Evolutionary conservation across 2,888 invertebrate genomes (phyloP), one percentile per base, ranked within the genome.

Genomic region (Nemotelus pantherinus): DNA sequence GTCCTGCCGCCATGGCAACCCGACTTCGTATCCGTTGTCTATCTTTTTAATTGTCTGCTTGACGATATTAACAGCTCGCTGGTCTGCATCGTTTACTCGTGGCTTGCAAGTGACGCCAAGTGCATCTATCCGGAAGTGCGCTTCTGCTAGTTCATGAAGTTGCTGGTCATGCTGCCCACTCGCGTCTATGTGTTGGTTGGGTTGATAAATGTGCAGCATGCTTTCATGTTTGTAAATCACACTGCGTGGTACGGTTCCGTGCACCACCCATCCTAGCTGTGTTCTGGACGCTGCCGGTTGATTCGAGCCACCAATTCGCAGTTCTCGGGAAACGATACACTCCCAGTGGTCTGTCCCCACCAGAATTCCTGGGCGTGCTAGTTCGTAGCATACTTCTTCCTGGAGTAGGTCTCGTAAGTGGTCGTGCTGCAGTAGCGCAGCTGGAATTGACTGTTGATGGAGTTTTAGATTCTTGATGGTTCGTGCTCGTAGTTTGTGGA

Each of bases 181-280:
- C 58, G 58, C 25, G 25, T 58, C 58, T 58, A 10, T 58, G 58
- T 58, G 25, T n/a, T 58, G 58, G 58, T 58, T 58, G 58, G 58
- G 58, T 25, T n/a, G n/a, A 58, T 58, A 58, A 25, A 58, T 58
- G 58, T 25, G 7, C 58, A 58, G 58, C 58, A 58, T 58, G 58
- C 58, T n/a, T n/a, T 58, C 25, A 1, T 58, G 58, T 5, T 7
- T 58, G 58, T n/a, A 58, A 25, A 58, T 58, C 58, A 58, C 25
- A 7, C 25, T n/a, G 25, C 25, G 4, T 58, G 9, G 58, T 58
- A 58, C 1, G 58, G 58, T 58, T 58, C 58, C 58, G 25, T 58
- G 58, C 25, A 25, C 25, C 25, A 25, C 58, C 58, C 58, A 58
- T 9, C 58, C 25, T 25, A 58, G 58, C 58, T 58, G 25, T 7